Conservation (phyloP, 1,140 invertebrate genomes). For the Metopolophium dirhodum region DNA sequence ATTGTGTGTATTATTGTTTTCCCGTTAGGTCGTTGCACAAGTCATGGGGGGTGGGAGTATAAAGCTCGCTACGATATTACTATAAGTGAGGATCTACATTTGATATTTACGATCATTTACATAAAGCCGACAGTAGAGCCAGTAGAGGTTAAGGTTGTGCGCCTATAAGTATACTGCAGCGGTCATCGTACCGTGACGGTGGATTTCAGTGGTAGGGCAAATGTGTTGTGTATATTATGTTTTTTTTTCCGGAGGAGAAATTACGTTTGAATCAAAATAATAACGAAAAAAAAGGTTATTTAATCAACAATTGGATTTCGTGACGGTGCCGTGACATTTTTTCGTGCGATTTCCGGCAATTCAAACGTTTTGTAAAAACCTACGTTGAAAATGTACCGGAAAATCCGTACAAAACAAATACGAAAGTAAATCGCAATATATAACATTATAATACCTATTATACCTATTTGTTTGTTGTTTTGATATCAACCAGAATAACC, state of each 20-base stretch:
- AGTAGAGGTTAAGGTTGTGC: slow-evolving; percentile 9
- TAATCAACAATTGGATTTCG: slow-evolving; percentile 18
- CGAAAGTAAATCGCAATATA: background rate
- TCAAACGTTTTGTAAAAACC: background rate
- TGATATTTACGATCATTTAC: slow-evolving; percentile 1
- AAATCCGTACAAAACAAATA: slow-evolving; percentile 20
- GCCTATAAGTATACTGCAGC: background rate
- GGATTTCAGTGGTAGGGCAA: background rate
- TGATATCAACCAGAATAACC: background rate
- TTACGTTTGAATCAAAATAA: slow-evolving; percentile 26
- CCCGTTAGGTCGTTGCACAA: background rate
- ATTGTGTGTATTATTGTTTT: background rate
- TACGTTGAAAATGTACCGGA: background rate
- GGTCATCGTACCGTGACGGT: background rate
- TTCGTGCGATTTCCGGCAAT: background rate
- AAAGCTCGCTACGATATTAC: background rate
- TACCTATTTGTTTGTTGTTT: background rate
- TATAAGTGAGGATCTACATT: background rate
- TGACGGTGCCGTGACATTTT: slow-evolving; percentile 38
- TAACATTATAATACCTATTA: background rate
- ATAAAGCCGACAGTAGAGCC: background rate
- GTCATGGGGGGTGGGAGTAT: background rate
- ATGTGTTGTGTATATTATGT: background rate
- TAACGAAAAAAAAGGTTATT: background rate
- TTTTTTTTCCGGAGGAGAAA: background rate